phyloP scores from a whole-genome alignment of 1,140 invertebrate species.

The Rhopalosiphum padi region DNA sequence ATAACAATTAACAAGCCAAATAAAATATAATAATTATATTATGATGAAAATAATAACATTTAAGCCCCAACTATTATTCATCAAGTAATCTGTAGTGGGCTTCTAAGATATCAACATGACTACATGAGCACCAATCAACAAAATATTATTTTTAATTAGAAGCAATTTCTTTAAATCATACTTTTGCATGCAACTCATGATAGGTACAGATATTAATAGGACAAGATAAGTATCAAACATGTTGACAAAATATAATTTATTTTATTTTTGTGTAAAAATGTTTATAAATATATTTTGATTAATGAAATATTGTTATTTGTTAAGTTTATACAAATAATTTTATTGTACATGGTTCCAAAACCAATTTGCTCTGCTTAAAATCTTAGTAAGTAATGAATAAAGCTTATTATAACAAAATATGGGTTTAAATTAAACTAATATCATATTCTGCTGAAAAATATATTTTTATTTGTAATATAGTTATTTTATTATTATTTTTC shows the following conservation, averaged over 20 bases:
- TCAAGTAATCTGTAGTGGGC: neutral
- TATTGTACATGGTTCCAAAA: neutral
- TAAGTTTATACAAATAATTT: no score
- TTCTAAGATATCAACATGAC: neutral
- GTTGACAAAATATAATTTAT: neutral
- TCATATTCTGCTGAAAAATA: neutral
- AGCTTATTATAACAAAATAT: neutral
- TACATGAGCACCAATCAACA: neutral
- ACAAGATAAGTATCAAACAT: neutral
- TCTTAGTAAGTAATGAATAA: neutral
- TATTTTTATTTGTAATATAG: neutral
- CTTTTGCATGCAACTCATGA: neutral
- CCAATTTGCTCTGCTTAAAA: neutral
- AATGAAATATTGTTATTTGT: no score
- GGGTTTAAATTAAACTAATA: neutral
- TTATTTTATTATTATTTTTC: neutral
- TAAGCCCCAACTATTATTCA: neutral
- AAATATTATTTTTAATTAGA: neutral
- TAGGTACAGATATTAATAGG: neutral
- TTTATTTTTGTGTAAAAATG: no score
- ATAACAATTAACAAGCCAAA: no score
- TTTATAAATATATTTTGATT: no score
- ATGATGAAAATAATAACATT: neutral
- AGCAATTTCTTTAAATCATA: neutral
- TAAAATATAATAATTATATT: neutral